Percentiles rank a stretch among this genome's conserved stretches.
phyloP scores from a whole-genome alignment of 1,140 invertebrate genomes.

The Harpegnathos saltator region DNA sequence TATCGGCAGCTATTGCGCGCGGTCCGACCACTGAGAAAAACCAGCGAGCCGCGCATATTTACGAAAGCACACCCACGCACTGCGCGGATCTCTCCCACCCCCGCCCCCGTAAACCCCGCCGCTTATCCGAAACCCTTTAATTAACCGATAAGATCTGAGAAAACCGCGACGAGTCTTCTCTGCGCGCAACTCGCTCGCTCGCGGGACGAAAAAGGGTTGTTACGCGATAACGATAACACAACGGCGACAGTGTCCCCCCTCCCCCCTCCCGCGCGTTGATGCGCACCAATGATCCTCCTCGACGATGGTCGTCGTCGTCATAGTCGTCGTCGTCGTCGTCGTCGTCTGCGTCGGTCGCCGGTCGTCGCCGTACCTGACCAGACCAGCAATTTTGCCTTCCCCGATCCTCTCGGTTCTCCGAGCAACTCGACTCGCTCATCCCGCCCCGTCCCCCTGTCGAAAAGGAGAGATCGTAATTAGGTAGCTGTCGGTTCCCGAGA shows the following conservation, averaged over 20 bases:
- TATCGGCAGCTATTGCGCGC: slow-evolving; percentile 8
- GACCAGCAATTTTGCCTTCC: slow-evolving; percentile 52
- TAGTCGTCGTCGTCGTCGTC: no score
- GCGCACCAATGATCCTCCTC: not conserved
- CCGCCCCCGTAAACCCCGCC: not conserved
- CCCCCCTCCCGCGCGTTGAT: slow-evolving; percentile 54
- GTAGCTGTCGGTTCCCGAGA: slow-evolving; percentile 66
- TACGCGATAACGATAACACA: slow-evolving; percentile 56
- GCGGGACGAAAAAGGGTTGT: not conserved
- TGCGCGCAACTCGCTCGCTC: not conserved
- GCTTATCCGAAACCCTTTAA: slow-evolving; percentile 59
- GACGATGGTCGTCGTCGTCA: no score
- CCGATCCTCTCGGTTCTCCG: not conserved
- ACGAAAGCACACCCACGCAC: slow-evolving; percentile 53
- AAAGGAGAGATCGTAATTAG: slow-evolving; percentile 71
- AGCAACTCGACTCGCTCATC: no score
- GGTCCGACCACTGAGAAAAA: slow-evolving; percentile 27
- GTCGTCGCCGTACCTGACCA: slow-evolving; percentile 33
- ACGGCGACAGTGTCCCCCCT: slow-evolving; percentile 62
- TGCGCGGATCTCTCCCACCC: slow-evolving; percentile 44
- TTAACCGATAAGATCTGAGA: slow-evolving; percentile 73
- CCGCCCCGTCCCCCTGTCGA: not conserved
- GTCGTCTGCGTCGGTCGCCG: no score
- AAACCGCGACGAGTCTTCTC: slow-evolving; percentile 34
- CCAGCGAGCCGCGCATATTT: slow-evolving; percentile 33